Evolutionary conservation across 2,888 invertebrate species (phyloP).

Genomic region (Hirtodrosophila trivittata): DNA sequence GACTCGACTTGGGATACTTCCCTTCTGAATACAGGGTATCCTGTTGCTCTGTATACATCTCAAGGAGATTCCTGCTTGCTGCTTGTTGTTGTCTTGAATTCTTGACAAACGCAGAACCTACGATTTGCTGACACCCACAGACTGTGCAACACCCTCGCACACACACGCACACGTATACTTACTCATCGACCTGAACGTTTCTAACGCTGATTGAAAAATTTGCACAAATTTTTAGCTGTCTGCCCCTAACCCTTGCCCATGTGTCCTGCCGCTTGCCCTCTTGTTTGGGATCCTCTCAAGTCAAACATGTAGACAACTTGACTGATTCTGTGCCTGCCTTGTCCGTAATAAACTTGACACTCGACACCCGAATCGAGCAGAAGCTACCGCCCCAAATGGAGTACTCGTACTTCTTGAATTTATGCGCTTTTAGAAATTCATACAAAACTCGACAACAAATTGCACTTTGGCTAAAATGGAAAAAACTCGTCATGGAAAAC

Average conservation of each 20-base stretch:
- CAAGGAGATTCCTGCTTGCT: conserved; percentile 8
- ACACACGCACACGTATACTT: neutral
- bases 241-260: conserved; percentile 32
- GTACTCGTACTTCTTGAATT: conserved; percentile 39
- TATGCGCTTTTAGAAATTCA: conserved; percentile 69
- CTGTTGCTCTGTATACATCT: neutral
- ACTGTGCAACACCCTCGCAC: neutral
- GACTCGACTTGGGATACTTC: no score
- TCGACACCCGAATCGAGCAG: conserved; percentile 3
- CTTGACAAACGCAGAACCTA: conserved; percentile 44
- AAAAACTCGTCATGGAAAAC: conserved; percentile 7
- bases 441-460: conserved; percentile 71
- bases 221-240: conserved; percentile 62
- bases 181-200: conserved; percentile 12
- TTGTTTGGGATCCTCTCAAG: neutral
- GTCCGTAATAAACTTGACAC: conserved; percentile 53
- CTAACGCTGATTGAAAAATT: conserved; percentile 70
- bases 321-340: conserved; percentile 38
- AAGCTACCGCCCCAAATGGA: neutral
- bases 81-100: conserved; percentile 18
- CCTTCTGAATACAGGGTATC: no score
- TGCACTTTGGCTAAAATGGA: conserved; percentile 63
- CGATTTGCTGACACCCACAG: conserved; percentile 35
- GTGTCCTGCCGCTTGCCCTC: neutral
- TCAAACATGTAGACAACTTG: conserved; percentile 26